Evolutionary conservation across 2,797 vertebrate genomes (phyloP).

Genomic region (Smutsia temminckii): DNA sequence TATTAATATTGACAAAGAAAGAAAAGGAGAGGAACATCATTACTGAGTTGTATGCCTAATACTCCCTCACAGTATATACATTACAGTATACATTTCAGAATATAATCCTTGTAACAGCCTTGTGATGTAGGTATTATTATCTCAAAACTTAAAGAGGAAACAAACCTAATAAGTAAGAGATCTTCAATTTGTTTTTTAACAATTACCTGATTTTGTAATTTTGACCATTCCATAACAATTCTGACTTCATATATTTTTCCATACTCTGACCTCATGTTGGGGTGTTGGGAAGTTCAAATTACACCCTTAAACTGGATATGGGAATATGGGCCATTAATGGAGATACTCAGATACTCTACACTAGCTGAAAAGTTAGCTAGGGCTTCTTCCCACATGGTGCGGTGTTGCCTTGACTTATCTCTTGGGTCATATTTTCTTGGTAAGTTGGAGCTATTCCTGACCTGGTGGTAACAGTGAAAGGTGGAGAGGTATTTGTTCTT

Average conservation of each 20-base stretch:
- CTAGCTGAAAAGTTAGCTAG: background rate
- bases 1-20: background rate
- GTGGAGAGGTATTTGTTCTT: background rate
- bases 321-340: background rate
- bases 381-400: background rate
- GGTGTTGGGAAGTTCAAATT: background rate
- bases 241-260: background rate
- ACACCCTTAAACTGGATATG: background rate
- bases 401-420: background rate
- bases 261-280: background rate
- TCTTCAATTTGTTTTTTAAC: background rate
- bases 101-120: background rate
- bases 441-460: background rate
- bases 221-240: background rate
- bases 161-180: background rate
- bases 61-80: background rate
- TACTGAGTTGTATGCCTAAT: background rate
- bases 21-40: background rate
- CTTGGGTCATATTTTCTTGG: background rate
- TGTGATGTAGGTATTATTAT: background rate
- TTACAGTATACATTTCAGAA: background rate
- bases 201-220: background rate
- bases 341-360: fast-evolving
- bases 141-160: background rate
- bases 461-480: background rate